Conservation (phyloP, 2,797 vertebrate species). For the Scolopax bukidnonensis region DNA sequence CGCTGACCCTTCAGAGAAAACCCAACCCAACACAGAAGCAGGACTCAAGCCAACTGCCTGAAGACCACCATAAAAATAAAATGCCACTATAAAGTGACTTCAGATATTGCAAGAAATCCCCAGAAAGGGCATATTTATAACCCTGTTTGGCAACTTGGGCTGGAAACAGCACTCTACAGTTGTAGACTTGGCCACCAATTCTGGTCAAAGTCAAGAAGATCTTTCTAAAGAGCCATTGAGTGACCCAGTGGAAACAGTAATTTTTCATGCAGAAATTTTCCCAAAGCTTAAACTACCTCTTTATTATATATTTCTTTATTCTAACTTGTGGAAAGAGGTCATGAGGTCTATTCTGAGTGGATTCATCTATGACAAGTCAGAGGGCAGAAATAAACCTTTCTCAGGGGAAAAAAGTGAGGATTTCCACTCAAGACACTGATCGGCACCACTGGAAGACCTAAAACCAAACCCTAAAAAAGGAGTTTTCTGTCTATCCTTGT, state of each 20-base stretch:
- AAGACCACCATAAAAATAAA: conserved; percentile 26
- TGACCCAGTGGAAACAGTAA: background rate
- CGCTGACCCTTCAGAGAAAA: background rate
- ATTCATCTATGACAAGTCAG: background rate
- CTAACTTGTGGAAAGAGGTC: background rate
- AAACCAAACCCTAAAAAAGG: background rate
- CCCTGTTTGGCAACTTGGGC: background rate
- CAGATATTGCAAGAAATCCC: conserved; percentile 13
- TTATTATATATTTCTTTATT: background rate
- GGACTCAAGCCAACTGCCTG: background rate
- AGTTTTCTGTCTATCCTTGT: background rate
- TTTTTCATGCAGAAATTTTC: background rate
- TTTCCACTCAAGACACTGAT: background rate
- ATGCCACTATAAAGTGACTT: background rate
- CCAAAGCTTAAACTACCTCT: background rate
- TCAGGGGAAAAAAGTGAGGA: background rate
- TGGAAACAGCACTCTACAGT: background rate
- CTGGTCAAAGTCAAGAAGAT: background rate
- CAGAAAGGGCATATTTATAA: background rate
- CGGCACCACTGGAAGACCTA: background rate
- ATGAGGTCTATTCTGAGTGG: background rate
- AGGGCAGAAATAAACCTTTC: background rate
- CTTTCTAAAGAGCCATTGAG: background rate
- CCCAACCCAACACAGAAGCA: background rate
- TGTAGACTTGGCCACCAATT: background rate